Evolutionary conservation across 2,888 invertebrate genomes (phyloP), one percentile per base, ranked within the genome.

Genomic region (Acleris laterana): DNA sequence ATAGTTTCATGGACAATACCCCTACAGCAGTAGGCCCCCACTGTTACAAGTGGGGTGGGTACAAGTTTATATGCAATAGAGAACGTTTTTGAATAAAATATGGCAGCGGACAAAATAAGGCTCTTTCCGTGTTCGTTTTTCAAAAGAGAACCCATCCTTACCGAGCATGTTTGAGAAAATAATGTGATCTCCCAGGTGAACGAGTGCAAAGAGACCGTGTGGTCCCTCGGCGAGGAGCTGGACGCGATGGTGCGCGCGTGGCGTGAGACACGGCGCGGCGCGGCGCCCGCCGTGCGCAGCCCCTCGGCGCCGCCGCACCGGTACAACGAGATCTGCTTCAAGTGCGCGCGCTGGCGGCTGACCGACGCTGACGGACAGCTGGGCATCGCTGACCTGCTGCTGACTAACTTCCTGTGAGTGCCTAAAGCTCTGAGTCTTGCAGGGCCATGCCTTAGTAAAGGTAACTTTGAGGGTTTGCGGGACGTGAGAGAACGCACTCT

Each of bases 331-430:
- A 99, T 99, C 77, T 99, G 98, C 88, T 99, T 99, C 89, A 99
- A 99, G 88, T 97, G 98, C 79, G 99, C 99, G 5, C 97, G 98
- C 80, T 99, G 99, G 99, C 90, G 99, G 48, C 94, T 99, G 72
- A 99, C 99, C 0, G 99, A 99, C 85, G 96, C 97, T 0, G 99
- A 99, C 89, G 99, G 99, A 0, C 99, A 99, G 88, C 95, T 99
- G 62, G 99, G 99, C 68, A 98, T 99, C 71, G 98, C 99, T 0
- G 99, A 99, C 91, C 94, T 99, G 67, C 96, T 98, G 64, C 95
- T 99, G 3, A 97, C 98, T 64, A 99, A 99, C 85, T 99, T 99
- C 88, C 93, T 99, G 94, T 98, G 82, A 93, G 94, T 58, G 4
- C 16, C 32, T 32, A 32, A 6, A 25, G 25, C 25, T 25, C 22